A percentile compares a stretch with the other conserved stretches of the same genome.
Conservation (phyloP, 2,888 invertebrate genomes). For the Cheilosia grossa region DNA sequence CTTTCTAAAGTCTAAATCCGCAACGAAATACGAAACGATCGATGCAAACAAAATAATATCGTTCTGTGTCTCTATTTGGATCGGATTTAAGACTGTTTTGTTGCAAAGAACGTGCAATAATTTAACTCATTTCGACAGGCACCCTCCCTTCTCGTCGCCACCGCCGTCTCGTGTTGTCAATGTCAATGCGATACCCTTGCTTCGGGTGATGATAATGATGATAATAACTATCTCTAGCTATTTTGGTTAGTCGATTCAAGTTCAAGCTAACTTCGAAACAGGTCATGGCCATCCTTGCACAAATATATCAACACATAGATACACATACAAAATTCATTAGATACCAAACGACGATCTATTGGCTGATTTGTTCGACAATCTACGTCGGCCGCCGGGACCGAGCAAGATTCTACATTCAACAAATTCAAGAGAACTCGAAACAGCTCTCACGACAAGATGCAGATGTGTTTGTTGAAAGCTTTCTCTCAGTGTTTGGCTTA, state of each 20-base stretch:
- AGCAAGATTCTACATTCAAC: background rate
- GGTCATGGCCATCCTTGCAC: conserved; percentile 61
- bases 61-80: background rate
- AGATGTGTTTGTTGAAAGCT: conserved; percentile 73
- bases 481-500: conserved; percentile 72
- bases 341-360: conserved; percentile 34
- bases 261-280: conserved; percentile 61
- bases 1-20: conserved; percentile 7
- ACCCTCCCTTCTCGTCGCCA: background rate
- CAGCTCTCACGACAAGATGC: background rate
- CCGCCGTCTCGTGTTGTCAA: no score
- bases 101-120: conserved; percentile 35
- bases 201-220: conserved; percentile 14
- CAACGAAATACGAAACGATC: conserved; percentile 41
- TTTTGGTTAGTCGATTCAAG: conserved; percentile 54
- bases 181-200: background rate
- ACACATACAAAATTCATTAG: conserved; percentile 33
- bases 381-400: conserved; percentile 4
- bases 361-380: conserved; percentile 11
- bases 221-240: conserved; percentile 58
- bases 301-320: conserved; percentile 6
- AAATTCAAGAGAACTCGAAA: conserved; percentile 19
- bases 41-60: conserved; percentile 5
- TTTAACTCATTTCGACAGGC: conserved; percentile 44
- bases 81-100: background rate